phyloP scores from a whole-genome alignment of 2,888 invertebrate species.

The Chrysodeixis includens region DNA sequence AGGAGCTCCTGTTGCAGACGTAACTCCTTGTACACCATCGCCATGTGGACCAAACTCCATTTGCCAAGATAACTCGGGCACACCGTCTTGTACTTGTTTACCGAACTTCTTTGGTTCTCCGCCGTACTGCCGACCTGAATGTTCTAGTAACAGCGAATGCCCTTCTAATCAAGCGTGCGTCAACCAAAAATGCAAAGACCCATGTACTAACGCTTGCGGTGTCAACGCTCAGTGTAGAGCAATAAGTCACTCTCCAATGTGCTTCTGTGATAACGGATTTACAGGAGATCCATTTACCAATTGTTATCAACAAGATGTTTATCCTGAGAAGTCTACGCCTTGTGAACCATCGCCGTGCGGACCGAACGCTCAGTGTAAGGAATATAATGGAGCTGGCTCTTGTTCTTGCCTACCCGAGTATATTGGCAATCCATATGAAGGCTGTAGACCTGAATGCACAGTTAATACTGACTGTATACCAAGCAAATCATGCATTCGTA shows the following conservation, averaged over 20 bases:
- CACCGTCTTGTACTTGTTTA: conserved; percentile 92
- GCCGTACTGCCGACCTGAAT: conserved; percentile 93
- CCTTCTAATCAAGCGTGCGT: conserved; percentile 90
- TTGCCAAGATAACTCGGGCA: conserved; percentile 88
- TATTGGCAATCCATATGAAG: conserved; percentile 94
- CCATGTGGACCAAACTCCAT: conserved; percentile 92
- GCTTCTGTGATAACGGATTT: conserved; percentile 91
- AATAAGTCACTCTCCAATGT: conserved; percentile 93
- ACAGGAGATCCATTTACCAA: conserved; percentile 92
- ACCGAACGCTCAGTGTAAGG: conserved; percentile 90
- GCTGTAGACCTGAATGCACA: conserved; percentile 93
- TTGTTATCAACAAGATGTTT: conserved; percentile 83
- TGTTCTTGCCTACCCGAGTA: conserved; percentile 93
- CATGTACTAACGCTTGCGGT: conserved; percentile 93
- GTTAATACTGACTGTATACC: conserved; percentile 92
- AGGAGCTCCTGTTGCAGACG: conserved; percentile 86
- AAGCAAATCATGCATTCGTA: conserved; percentile 92
- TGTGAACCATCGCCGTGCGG: conserved; percentile 91
- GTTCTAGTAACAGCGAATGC: conserved; percentile 92
- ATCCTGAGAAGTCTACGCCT: conserved; percentile 86
- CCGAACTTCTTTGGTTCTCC: conserved; percentile 92
- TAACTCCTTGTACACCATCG: conserved; percentile 91
- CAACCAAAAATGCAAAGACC: conserved; percentile 91
- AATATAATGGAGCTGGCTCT: conserved; percentile 89
- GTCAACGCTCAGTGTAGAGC: conserved; percentile 92